Evolutionary conservation across 2,113 vertebrate species (phyloP).

Genomic region (Hypomesus transpacificus): DNA sequence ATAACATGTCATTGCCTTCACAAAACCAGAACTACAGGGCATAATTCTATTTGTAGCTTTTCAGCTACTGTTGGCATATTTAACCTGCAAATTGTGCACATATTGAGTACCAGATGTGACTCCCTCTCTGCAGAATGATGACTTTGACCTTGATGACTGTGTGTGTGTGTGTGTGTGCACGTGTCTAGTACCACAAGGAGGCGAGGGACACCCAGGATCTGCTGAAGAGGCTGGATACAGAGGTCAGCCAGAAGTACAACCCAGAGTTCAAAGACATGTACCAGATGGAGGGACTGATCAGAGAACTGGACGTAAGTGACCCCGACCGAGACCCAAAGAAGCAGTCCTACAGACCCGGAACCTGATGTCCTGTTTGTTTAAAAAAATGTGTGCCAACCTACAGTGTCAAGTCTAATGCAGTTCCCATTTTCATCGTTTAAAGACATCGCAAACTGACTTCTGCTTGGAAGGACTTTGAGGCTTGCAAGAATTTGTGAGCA

Average conservation of each 20-base stretch:
- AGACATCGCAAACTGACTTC: not conserved
- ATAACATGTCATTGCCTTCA: not conserved
- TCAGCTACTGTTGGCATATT: too few relatives aligned
- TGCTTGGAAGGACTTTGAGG: not conserved
- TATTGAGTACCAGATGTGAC: not conserved
- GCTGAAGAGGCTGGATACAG: constrained; percentile 83
- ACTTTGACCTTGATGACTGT: not conserved
- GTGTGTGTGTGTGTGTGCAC: constrained; percentile 4
- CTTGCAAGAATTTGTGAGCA: not conserved
- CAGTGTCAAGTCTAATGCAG: too few relatives aligned
- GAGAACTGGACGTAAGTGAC: constrained; percentile 84
- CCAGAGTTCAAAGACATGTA: constrained; percentile 93
- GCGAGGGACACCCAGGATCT: constrained; percentile 87
- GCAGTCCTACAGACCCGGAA: too few relatives aligned
- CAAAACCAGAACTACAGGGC: too few relatives aligned
- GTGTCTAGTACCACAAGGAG: constrained; percentile 84
- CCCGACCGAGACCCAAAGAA: too few relatives aligned
- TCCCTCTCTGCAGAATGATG: not conserved
- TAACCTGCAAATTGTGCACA: too few relatives aligned
- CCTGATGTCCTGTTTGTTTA: too few relatives aligned
- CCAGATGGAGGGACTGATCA: constrained; percentile 84
- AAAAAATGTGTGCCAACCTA: too few relatives aligned
- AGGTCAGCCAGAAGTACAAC: constrained; percentile 89
- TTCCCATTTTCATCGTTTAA: too few relatives aligned
- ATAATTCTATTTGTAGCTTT: too few relatives aligned